Evolutionary conservation across 2,888 invertebrate species (phyloP).

Genomic region (Drosophila dives): DNA sequence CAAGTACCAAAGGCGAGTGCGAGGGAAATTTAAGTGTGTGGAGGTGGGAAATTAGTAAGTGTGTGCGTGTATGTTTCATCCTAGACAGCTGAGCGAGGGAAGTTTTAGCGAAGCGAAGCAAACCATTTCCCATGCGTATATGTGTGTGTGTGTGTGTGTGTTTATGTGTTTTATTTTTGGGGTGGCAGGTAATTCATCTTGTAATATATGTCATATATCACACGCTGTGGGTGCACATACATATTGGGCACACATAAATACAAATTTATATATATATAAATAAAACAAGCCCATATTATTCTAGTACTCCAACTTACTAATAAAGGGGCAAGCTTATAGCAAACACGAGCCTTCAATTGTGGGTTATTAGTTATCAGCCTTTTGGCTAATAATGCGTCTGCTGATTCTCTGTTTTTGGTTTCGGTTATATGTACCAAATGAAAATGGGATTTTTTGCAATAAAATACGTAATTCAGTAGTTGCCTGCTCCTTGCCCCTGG

Average conservation of each 20-base stretch:
- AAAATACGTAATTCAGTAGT: conserved; percentile 6
- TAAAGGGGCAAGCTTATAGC: conserved; percentile 12
- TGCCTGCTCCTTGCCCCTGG: background rate
- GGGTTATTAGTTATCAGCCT: conserved; percentile 18
- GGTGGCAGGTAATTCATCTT: conserved; percentile 71
- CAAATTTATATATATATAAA: conserved; percentile 19
- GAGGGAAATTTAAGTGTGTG: conserved; percentile 47
- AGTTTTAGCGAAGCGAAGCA: conserved; percentile 40
- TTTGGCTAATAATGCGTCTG: conserved; percentile 8
- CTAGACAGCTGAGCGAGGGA: conserved; percentile 59
- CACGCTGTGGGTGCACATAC: conserved; percentile 14
- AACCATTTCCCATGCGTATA: conserved; percentile 17
- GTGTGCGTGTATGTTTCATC: conserved; percentile 3
- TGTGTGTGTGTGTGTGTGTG: conserved; percentile 8
- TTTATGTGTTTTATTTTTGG: conserved; percentile 62
- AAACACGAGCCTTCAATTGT: background rate
- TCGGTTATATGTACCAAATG: background rate
- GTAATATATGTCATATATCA: conserved; percentile 59
- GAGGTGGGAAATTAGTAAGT: conserved; percentile 41
- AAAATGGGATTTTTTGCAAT: conserved; percentile 18
- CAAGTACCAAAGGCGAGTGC: conserved; percentile 22
- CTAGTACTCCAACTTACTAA: background rate
- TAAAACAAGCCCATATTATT: conserved; percentile 14
- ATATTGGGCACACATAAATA: background rate
- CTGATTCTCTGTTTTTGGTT: conserved; percentile 1